A percentile compares a stretch with the other conserved stretches of the same genome.
Conservation (phyloP, 2,888 invertebrate species). For the Patella pellucida region DNA sequence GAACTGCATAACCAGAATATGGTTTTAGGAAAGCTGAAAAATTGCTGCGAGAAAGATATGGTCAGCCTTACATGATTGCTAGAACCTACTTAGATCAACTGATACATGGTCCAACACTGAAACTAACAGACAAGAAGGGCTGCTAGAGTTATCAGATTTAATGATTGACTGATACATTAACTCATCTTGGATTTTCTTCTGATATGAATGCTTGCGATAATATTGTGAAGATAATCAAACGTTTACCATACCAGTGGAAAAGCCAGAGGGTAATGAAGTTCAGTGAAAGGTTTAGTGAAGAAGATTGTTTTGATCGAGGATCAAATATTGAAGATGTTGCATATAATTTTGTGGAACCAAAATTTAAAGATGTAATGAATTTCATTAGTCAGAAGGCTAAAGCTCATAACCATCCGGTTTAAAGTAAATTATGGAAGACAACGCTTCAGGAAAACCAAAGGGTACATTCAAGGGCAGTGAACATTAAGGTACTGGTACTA, state of each 20-base stretch:
- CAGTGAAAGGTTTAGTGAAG: background rate
- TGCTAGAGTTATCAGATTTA: background rate
- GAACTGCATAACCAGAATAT: background rate
- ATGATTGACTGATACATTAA: background rate
- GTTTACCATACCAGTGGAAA: conserved; percentile 7
- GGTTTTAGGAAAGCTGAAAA: background rate
- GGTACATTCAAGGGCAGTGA: no score
- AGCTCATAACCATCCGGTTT: background rate
- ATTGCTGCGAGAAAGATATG: background rate
- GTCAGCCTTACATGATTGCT: conserved; percentile 7
- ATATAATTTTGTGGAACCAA: background rate
- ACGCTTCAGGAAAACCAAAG: no score
- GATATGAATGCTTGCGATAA: background rate
- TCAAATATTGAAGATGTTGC: no score
- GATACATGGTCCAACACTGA: background rate
- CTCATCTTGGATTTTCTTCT: background rate
- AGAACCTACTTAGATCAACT: background rate
- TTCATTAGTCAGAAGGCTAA: background rate
- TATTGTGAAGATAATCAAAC: background rate
- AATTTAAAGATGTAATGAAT: background rate
- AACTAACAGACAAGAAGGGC: background rate
- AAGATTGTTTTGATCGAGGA: no score
- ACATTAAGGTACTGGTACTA: no score
- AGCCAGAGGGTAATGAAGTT: background rate
- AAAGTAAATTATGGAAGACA: background rate